Base-by-base conservation (phyloP, 1,140 invertebrate genomes). In the Doryteuthis pealeii region DNA sequence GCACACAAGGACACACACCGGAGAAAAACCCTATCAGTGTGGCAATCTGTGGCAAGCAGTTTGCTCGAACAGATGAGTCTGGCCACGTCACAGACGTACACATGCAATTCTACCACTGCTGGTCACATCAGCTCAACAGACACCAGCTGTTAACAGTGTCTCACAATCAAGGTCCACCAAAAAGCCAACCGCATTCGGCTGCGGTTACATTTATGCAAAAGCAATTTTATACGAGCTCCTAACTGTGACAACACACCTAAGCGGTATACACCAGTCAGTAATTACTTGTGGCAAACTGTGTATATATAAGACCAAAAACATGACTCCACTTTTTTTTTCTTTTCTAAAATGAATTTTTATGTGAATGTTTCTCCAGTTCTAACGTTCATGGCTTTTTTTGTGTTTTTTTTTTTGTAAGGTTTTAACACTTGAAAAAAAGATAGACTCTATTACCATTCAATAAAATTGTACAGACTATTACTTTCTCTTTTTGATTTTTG, bases 41-140 rank as follows among this genome's bases (percentile, higher is more conserved):
- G 35, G 40, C 31, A 35, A n/a, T 76, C 4, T 76, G 75, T 65
- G 75, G 71, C 6, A 76, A 76, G 31, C 66, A 73, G 6, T 76
- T 76, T 71, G 71, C 75, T 10, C 75, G 73, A 26, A 76, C 77
- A 0, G 74, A 71, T 66, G 75, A 75, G 32, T 76, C 82, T 26
- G 74, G n/a, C n/a, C 77, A 43, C 74, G 75, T 32, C 83, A 84
- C 73, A 75, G 81, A 30, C 72, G 83, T 31, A 85, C 83, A 2
- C 84, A 85, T 71, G 82, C 18, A 62, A 22, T 22, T 2, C 26
- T n/a, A 22, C 54, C 18, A 15, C 54, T 12, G 26, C 54, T 62
- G 0, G 26, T 22, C 18, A 62, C 54, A 18, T 28, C 54, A 6
- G 18, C 26, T 4, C 18, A 22, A 4, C 18, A 22, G 1, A 62